Conservation (phyloP, 2,888 invertebrate species). For the Catocala sponsa region DNA sequence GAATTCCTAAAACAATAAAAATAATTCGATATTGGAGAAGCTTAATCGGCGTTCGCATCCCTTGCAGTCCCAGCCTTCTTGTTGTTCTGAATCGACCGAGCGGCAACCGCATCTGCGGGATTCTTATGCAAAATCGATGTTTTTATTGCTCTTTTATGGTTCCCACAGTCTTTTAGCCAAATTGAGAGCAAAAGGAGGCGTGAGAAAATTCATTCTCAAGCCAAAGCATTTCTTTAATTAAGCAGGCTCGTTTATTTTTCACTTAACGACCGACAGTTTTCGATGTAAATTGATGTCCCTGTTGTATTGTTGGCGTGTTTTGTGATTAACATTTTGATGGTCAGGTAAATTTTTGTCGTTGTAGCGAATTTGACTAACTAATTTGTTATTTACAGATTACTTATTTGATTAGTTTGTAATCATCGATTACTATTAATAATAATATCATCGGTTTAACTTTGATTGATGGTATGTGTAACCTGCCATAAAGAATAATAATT, state of each 20-base stretch:
- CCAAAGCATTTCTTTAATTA: constrained; percentile 77
- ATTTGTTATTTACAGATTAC: no score
- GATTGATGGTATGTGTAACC: no score
- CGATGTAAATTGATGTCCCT: constrained; percentile 35
- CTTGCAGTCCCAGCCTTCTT: constrained; percentile 33
- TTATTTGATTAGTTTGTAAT: no score
- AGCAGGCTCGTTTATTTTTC: constrained; percentile 65
- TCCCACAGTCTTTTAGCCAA: constrained; percentile 66
- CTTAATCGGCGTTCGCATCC: constrained; percentile 40
- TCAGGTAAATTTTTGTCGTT: constrained; percentile 1
- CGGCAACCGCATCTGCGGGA: constrained; percentile 59
- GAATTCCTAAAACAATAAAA: constrained; percentile 40
- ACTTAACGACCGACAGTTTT: constrained; percentile 63
- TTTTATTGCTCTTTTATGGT: constrained; percentile 72
- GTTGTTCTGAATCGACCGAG: constrained; percentile 39
- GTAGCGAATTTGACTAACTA: no score
- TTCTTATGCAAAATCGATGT: constrained; percentile 76
- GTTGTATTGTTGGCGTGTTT: constrained; percentile 14
- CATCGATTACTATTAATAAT: no score
- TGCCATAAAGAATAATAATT: no score
- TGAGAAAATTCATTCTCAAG: constrained; percentile 67
- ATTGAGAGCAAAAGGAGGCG: constrained; percentile 68
- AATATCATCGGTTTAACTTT: no score
- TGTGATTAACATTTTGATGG: constrained; percentile 9
- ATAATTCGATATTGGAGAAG: constrained; percentile 37